Evolutionary conservation across 2,797 vertebrate species (phyloP), one percentile per base, ranked within the genome.

Genomic region (Otolemur crassicaudatus): DNA sequence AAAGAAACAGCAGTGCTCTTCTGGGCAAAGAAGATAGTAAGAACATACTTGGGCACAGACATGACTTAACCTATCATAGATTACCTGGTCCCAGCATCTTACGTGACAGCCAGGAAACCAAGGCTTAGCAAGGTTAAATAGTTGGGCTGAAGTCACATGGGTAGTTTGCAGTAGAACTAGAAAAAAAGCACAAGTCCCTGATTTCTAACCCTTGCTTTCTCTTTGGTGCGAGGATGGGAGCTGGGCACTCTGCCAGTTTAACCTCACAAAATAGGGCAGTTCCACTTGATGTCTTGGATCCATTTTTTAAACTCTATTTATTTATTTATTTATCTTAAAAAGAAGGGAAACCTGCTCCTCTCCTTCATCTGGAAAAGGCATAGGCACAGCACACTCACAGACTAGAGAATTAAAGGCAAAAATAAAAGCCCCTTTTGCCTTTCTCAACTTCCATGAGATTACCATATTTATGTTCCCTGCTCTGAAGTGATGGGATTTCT

Each of bases 401-500:
- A 67, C 81, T 53, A 53, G 25, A 94, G 61, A 91, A 93, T 82
- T 70, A 69, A 82, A 89, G 84, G 43, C 72, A 76, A 31, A 92
- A 93, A 72, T 81, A 80, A 82, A 93, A 88, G 43, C 13, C 29
- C 25, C 29, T 10, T 77, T 97, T 79, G 49, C 92, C 46, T 77
- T 92, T 53, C 67, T 65, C 65, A 34, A 40, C 17, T 72, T 67
- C 70, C 63, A 34, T 34, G 88, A 92, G 53, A 96, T 85, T 65
- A 86, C 61, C 79, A 56, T 88, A 83, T 90, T 86, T 97, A 70
- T 77, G 87, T 83, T 88, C 63, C 65, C 97, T 97, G 65, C 65
- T 58, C 90, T 60, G 72, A 87, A 97, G 60, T 65, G 69, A 97
- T 72, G 86, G 60, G 63, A 86, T 87, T 96, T 97, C 95, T 96